Percentiles rank a stretch among this genome's conserved stretches.
Conservation (phyloP, 2,888 invertebrate genomes). For the Xestia xanthographa region DNA sequence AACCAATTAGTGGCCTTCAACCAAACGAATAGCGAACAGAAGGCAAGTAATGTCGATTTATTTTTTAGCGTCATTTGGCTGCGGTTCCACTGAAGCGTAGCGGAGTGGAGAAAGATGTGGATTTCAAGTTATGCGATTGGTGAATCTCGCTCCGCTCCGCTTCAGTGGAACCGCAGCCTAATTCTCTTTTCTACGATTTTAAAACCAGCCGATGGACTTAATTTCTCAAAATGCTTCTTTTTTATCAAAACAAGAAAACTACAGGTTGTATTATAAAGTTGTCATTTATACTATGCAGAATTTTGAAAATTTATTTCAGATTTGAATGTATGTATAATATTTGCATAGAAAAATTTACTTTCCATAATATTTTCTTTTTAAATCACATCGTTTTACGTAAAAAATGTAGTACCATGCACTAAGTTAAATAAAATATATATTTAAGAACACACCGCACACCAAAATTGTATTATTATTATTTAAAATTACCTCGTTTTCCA, state of each 20-base stretch:
- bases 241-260: neutral
- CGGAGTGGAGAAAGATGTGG: no score
- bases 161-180: no score
- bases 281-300: neutral
- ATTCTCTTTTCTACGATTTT: neutral
- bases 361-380: neutral
- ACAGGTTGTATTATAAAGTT: neutral
- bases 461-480: neutral
- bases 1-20: neutral
- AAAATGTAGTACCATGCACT: neutral
- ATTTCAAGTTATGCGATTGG: no score
- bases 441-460: neutral
- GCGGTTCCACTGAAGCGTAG: no score
- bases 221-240: neutral
- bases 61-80: neutral
- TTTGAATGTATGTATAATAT: neutral
- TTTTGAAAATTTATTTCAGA: neutral
- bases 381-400: neutral
- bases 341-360: neutral
- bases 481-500: conserved; percentile 1
- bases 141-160: no score
- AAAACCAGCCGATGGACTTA: neutral
- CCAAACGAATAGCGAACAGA: neutral
- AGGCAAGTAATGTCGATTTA: neutral
- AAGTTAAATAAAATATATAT: neutral